These are phyloP conservation scores for Drosophila pseudotalamancana DNA, from an alignment of 2,888 invertebrate genomes.

Conservation along the genomic window DNA sequence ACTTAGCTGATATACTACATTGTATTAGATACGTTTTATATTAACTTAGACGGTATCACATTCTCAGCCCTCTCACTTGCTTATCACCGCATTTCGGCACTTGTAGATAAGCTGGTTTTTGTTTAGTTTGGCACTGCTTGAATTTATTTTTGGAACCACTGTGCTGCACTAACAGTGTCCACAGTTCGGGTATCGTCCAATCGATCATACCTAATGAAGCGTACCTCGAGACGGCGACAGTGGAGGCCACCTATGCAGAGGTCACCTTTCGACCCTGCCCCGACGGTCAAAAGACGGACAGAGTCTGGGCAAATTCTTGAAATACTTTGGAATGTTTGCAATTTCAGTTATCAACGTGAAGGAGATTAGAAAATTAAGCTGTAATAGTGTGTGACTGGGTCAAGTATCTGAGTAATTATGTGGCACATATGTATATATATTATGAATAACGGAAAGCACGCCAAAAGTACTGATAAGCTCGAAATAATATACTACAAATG, in stretches of 20 bases:
- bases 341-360: background rate
- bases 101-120: constrained; percentile 50
- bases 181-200: constrained; percentile 15
- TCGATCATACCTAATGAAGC: constrained; percentile 37
- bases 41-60: constrained; percentile 27
- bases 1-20: background rate
- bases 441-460: too few species aligned
- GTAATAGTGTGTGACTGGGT: background rate
- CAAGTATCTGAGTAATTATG: constrained; percentile 1
- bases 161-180: background rate
- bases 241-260: constrained; percentile 30
- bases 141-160: constrained; percentile 40
- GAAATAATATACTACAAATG: too few species aligned
- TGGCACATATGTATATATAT: background rate
- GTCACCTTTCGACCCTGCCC: constrained; percentile 38
- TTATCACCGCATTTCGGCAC: constrained; percentile 49
- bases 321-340: constrained; percentile 1
- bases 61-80: constrained; percentile 24
- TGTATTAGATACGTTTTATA: constrained; percentile 16
- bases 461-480: too few species aligned
- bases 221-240: constrained; percentile 7
- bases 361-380: background rate
- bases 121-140: constrained; percentile 2
- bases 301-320: background rate
- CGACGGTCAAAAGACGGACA: background rate